These are phyloP conservation scores for Stegophylla sp. DNA, from an alignment of 2,888 invertebrate genomes.

Conservation along the genomic window DNA sequence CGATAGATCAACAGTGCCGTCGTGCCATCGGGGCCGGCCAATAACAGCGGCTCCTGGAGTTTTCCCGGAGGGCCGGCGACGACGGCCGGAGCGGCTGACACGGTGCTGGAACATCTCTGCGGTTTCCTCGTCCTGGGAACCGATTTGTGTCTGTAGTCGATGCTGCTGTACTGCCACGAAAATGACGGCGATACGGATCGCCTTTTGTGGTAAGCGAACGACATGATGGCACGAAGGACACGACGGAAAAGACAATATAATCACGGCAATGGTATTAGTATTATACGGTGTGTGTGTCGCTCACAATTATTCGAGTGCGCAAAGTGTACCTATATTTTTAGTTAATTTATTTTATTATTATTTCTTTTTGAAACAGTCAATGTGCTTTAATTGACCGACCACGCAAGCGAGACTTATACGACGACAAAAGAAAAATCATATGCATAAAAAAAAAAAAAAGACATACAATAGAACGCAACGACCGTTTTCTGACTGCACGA, in stretches of 20 bases:
- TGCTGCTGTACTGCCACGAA: conserved; percentile 28
- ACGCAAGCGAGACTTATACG: not conserved
- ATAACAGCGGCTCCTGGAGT: not conserved
- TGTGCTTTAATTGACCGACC: conserved; percentile 30
- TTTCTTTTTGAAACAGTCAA: not conserved
- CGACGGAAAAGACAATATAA: not conserved
- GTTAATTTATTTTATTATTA: not conserved
- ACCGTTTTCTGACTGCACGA: not conserved
- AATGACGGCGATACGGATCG: conserved; percentile 48
- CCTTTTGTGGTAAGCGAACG: conserved; percentile 14
- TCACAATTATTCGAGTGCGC: not conserved
- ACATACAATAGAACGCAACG: conserved; percentile 3
- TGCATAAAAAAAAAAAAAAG: not conserved
- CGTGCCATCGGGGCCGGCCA: not conserved
- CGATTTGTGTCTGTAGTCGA: not conserved
- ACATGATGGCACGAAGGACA: not conserved
- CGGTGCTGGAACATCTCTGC: not conserved
- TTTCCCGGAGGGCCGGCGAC: not conserved
- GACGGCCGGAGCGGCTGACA: not conserved
- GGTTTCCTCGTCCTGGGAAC: not conserved
- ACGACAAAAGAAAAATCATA: not conserved
- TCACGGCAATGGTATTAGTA: not conserved
- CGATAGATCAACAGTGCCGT: conserved; percentile 41
- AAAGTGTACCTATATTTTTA: not conserved
- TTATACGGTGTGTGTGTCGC: not conserved